Evolutionary conservation across 2,888 invertebrate genomes (phyloP), one percentile per base, ranked within the genome.

Genomic region (Brassicogethes aeneus): DNA sequence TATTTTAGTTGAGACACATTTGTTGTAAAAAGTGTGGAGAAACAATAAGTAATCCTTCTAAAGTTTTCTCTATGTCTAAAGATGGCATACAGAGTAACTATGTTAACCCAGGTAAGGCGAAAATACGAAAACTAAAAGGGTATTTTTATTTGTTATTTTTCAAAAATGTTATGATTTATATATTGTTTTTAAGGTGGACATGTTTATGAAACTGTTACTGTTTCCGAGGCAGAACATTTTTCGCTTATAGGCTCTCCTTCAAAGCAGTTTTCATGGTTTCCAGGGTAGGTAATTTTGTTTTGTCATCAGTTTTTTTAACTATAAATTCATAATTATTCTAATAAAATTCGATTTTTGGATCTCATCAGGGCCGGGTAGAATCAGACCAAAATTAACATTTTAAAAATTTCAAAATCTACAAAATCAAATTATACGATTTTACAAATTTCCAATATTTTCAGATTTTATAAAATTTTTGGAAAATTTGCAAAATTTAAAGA

Each of bases 191-290:
- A 42, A 71, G 73, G 69, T 50, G 90, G 90, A 13, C 75, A 79
- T 56, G 80, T 89, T 37, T 86, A 86, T 57, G 89, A 90, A 62
- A 88, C 85, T 2, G 71, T 90, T 32, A 90, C 89, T 0, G 72
- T 82, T 1, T 70, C 71, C 44, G 68, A 70, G 39, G 74, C 77
- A 0, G 64, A 69, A 14, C 71, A 76, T 46, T 66, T 74, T 13
- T 57, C 65, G 30, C 64, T 79, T 12, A 67, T 72, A 17, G 68
- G 69, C 1, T 69, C 71, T 35, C 75, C 84, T 1, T 81, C 82
- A 1, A 76, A 76, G n/a, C 77, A 83, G 52, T 83, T 80, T 58
- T 83, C 81, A 47, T 90, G 90, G 90, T 90, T 90, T 65, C 88
- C 89, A 3, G 88, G 86, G 80, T 83, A 70, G 66, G 70, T 57